A percentile compares a stretch with the other conserved stretches of the same genome.
phyloP scores from a whole-genome alignment of 2,797 vertebrate species.

The Sandelia bainsii region DNA sequence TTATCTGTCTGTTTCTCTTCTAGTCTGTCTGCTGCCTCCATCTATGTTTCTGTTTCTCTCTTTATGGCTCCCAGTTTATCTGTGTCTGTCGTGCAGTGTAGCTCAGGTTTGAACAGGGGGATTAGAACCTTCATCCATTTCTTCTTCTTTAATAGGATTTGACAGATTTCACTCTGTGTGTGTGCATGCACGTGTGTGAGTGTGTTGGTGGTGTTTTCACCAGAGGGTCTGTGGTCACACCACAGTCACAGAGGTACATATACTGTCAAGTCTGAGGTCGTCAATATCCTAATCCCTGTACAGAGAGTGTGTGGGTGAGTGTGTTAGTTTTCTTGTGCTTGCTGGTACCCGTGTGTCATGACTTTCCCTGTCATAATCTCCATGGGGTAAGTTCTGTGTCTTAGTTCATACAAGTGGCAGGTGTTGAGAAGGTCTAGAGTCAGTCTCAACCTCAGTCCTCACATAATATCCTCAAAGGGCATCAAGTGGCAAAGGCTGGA shows the following conservation, averaged over 20 bases:
- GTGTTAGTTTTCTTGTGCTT: slow-evolving; percentile 3
- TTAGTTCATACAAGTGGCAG: not conserved
- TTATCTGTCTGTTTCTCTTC: slow-evolving; percentile 7
- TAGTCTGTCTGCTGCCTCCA: not conserved
- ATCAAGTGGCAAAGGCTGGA: slow-evolving; percentile 55
- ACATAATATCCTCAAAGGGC: slow-evolving; percentile 55
- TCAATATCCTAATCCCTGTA: slow-evolving; percentile 54
- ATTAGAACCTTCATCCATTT: slow-evolving; percentile 72
- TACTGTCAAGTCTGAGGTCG: slow-evolving; percentile 49
- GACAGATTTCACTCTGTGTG: slow-evolving; percentile 51
- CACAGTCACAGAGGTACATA: slow-evolving; percentile 35
- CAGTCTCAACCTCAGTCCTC: slow-evolving; percentile 45
- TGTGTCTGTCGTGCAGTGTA: slow-evolving; percentile 52
- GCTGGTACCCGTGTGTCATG: slow-evolving; percentile 26
- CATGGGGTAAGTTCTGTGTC: slow-evolving; percentile 44
- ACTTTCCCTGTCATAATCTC: slow-evolving; percentile 69
- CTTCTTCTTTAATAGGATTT: slow-evolving; percentile 70
- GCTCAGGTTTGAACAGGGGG: slow-evolving; percentile 61
- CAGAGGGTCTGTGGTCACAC: slow-evolving; percentile 9
- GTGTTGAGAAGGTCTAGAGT: slow-evolving; percentile 45
- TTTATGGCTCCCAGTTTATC: slow-evolving; percentile 41
- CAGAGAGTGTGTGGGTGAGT: not conserved
- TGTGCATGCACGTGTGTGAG: slow-evolving; percentile 13
- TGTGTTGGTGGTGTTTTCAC: not conserved
- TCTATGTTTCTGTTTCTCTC: slow-evolving; percentile 2